Evolutionary conservation across 1,140 invertebrate species (phyloP).

Genomic region (Lepeophtheirus salmonis): DNA sequence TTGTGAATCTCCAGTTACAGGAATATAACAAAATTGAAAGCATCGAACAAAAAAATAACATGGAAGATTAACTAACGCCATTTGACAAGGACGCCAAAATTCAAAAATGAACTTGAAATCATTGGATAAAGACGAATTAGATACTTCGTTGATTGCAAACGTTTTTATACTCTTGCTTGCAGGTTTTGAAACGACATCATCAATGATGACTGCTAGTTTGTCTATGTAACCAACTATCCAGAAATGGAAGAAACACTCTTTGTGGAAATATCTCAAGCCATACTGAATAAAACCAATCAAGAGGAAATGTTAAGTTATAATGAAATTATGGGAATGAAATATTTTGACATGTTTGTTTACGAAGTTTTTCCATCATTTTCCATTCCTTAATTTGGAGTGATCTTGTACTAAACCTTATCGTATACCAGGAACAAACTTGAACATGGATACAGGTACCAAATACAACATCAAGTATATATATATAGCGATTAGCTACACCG

Average conservation of each 20-base stretch:
- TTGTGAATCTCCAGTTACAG: background rate
- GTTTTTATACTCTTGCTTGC: conserved; percentile 21
- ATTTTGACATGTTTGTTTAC: background rate
- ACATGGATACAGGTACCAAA: conserved; percentile 3
- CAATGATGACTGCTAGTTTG: conserved; percentile 15
- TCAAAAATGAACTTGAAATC: background rate
- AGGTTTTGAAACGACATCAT: conserved; percentile 22
- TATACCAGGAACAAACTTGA: background rate
- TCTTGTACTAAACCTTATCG: conserved; percentile 1
- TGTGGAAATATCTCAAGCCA: conserved; percentile 26
- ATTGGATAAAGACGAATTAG: background rate
- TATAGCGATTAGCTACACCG: too few species aligned
- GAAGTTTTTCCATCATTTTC: background rate
- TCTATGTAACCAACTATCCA: conserved; percentile 26
- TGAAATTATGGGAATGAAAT: background rate
- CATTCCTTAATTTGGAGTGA: background rate
- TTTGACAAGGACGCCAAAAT: conserved; percentile 8
- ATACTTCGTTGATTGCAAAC: background rate
- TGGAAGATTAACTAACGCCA: background rate
- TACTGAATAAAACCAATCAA: conserved; percentile 22
- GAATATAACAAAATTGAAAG: background rate
- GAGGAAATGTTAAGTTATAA: background rate
- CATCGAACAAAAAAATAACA: background rate
- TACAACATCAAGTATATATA: too few species aligned
- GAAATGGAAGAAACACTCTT: conserved; percentile 29